Evolutionary conservation across 2,113 vertebrate species (phyloP), one percentile per base, ranked within the genome.

Genomic region (Smithornis capensis): DNA sequence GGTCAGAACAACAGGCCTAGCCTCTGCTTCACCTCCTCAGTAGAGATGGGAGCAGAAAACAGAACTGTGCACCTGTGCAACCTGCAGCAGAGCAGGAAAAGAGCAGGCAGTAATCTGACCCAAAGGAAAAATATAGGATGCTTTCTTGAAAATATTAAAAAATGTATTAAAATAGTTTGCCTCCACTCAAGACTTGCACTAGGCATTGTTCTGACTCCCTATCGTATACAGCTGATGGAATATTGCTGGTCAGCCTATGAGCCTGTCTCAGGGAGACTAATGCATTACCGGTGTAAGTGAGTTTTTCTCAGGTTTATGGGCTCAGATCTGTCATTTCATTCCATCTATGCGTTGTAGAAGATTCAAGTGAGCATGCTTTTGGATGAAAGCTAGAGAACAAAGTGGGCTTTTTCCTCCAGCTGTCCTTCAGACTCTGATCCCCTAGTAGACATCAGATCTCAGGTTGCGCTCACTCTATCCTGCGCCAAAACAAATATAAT

Each of bases 401-500:
- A 88, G 69, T 62, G 49, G 42, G 18, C 23, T 74, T 89, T 89
- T 83, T 35, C 76, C 52, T 87, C 64, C 53, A 50, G 37, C 69
- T 82, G 78, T 75, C 85, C 69, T 93, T 84, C 78, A 90, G 52
- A 33, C 17, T 10, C 42, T 38, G n/a, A 45, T 76, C 22, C 40
- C 25, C 13, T 14, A 31, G 28, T 53, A 80, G 71, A 87, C 53
- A 62, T 29, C 22, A 19, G 44, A 44, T 50, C 80, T 91, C 59
- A 15, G 42, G 50, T 37, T 94, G 38, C 67, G 56, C n/a, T 69
- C 50, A 12, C 19, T 27, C 91, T 27, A 12, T 47, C 14, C 19
- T 62, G 35, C 24, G 55, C 63, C 92, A 87, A 92, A 95, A 79
- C 44, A 95, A 89, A 94, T 21, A 47, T 16, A 81, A 78, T 62